phyloP scores from a whole-genome alignment of 1,140 invertebrate genomes.

The Cyclargus thomasi region DNA sequence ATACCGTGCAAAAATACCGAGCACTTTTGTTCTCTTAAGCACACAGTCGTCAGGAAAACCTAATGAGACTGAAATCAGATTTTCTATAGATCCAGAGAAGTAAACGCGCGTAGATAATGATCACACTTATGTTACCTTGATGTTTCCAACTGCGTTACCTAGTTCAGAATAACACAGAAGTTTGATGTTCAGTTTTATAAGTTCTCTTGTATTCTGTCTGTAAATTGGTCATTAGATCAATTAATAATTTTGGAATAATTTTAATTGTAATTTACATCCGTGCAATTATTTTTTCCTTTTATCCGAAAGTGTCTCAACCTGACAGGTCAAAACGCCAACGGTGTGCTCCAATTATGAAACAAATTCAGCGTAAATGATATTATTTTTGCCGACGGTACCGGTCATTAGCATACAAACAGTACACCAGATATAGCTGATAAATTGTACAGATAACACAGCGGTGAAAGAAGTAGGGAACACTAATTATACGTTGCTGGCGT shows the following conservation, averaged over 20 bases:
- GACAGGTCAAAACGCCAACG: neutral
- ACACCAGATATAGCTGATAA: conserved; percentile 58
- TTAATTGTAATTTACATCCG: neutral
- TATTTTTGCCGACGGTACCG: conserved; percentile 35
- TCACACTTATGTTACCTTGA: too few species aligned
- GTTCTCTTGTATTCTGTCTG: too few species aligned
- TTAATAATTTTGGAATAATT: neutral
- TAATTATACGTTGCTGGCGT: conserved; percentile 50
- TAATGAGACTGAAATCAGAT: neutral
- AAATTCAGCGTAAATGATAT: too few species aligned
- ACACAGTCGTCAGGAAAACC: conserved; percentile 5
- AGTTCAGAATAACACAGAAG: too few species aligned
- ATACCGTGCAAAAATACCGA: conserved; percentile 10
- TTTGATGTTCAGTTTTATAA: too few species aligned
- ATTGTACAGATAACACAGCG: conserved; percentile 57
- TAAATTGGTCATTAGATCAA: neutral
- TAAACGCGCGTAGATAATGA: too few species aligned
- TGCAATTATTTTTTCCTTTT: neutral
- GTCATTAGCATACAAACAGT: conserved; percentile 65
- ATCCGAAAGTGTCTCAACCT: neutral
- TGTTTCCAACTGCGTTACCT: too few species aligned
- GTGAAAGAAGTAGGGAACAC: conserved; percentile 52
- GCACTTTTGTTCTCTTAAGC: conserved; percentile 2
- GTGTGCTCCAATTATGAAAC: too few species aligned
- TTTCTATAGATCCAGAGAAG: neutral